Percentiles rank a stretch among this genome's conserved stretches.
These are phyloP conservation scores for Cataglyphis rosenhaueri DNA, from an alignment of 2,888 invertebrate genomes.

Conservation along the genomic window DNA sequence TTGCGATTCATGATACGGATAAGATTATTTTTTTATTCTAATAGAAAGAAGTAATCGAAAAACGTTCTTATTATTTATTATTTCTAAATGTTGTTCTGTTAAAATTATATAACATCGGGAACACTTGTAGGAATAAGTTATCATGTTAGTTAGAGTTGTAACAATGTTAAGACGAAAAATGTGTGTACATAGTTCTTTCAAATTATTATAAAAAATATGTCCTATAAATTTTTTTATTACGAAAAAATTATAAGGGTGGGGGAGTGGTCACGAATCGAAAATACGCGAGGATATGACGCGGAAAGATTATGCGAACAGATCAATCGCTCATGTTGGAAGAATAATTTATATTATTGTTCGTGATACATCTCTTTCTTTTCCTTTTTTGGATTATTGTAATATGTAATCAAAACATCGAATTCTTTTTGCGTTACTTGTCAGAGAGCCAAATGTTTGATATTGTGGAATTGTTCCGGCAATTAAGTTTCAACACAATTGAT, in stretches of 20 bases:
- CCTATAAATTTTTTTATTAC: not conserved
- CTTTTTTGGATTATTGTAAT: not conserved
- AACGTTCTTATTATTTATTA: slow-evolving; percentile 7
- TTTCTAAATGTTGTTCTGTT: not conserved
- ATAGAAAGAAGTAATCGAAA: not conserved
- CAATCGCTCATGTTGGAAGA: slow-evolving; percentile 29
- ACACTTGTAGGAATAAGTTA: slow-evolving; percentile 8
- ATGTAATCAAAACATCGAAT: not conserved
- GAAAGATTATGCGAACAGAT: not conserved
- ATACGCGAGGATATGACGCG: not conserved
- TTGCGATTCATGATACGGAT: slow-evolving; percentile 18
- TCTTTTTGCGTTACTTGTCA: not conserved
- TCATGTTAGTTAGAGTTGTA: slow-evolving; percentile 12
- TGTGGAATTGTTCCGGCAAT: not conserved
- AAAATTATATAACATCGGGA: not conserved
- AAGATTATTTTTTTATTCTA: not conserved
- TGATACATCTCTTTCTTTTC: not conserved
- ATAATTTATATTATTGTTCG: slow-evolving; percentile 3
- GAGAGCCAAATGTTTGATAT: not conserved
- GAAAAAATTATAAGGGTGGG: slow-evolving; percentile 9
- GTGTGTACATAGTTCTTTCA: not conserved
- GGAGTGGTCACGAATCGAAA: slow-evolving; percentile 2
- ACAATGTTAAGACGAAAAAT: slow-evolving; percentile 13
- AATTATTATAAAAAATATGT: slow-evolving; percentile 8
- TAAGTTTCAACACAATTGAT: slow-evolving; percentile 29